Percentiles rank a stretch among this genome's conserved stretches.
Evolutionary conservation across 2,888 invertebrate species (phyloP).

Genomic region (Aricia artaxerxes): DNA sequence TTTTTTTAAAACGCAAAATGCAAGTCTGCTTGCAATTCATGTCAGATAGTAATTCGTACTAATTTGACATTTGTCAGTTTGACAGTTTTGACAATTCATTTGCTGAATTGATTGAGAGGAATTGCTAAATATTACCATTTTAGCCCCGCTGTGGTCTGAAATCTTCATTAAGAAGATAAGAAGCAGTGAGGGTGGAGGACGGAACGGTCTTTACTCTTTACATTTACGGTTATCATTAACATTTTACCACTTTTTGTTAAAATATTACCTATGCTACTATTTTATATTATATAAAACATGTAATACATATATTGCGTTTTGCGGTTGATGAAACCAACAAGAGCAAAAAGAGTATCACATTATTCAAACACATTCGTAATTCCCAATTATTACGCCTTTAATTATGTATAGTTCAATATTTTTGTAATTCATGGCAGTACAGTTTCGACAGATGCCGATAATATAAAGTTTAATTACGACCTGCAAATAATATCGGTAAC

Average conservation of each 20-base stretch:
- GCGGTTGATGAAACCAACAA: neutral
- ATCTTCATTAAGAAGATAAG: neutral
- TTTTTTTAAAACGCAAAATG: too few relatives aligned
- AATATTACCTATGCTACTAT: too few relatives aligned
- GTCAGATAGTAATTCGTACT: too few relatives aligned
- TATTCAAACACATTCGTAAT: neutral
- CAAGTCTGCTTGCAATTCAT: too few relatives aligned
- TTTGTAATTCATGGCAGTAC: neutral
- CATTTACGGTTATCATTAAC: neutral
- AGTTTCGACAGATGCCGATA: neutral
- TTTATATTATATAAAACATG: too few relatives aligned
- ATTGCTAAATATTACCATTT: too few relatives aligned
- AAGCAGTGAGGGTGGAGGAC: neutral
- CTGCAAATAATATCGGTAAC: constrained; percentile 23
- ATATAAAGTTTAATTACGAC: constrained; percentile 20
- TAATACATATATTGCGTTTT: neutral
- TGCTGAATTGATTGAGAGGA: too few relatives aligned
- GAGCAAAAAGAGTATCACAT: neutral
- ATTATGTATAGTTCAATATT: neutral
- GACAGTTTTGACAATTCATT: too few relatives aligned
- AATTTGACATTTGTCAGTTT: too few relatives aligned
- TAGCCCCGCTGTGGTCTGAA: too few relatives aligned
- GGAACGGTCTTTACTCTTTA: neutral
- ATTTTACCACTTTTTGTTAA: too few relatives aligned
- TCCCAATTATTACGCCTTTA: neutral